Conservation (phyloP, 2,113 vertebrate species). For the Marcusenius ussheri region DNA sequence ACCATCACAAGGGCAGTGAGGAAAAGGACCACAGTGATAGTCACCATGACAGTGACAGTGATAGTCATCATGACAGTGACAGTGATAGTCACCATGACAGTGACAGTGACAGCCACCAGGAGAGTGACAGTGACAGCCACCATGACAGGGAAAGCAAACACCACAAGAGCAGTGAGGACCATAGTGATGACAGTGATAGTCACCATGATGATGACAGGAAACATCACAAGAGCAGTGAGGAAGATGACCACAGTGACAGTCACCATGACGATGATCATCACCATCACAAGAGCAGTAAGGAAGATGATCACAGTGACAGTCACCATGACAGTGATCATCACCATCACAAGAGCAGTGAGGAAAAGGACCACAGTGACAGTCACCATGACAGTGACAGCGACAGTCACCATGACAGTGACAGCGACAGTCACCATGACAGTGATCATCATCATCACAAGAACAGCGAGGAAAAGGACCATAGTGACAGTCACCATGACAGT, state of each 20-base stretch:
- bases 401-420: background rate
- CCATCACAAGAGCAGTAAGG: conserved; percentile 3
- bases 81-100: background rate
- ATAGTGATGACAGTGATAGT: conserved; percentile 1
- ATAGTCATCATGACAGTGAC: background rate
- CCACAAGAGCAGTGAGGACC: background rate
- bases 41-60: background rate
- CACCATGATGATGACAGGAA: background rate
- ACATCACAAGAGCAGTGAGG: background rate
- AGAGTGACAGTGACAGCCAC: conserved; percentile 11
- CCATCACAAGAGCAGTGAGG: background rate
- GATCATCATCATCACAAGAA: background rate
- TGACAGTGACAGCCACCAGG: background rate
- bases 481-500: background rate
- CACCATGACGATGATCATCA: background rate
- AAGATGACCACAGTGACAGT: conserved; percentile 17
- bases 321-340: background rate
- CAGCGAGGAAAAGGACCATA: conserved; percentile 14
- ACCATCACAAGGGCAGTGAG: conserved; percentile 14
- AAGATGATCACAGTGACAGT: conserved; percentile 14
- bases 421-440: background rate
- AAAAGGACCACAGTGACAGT: background rate
- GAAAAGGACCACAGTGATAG: conserved; percentile 1
- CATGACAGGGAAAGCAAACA: background rate
- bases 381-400: background rate